Evolutionary conservation across 2,113 vertebrate genomes (phyloP), one percentile per base, ranked within the genome.

Genomic region (Lathamus discolor): DNA sequence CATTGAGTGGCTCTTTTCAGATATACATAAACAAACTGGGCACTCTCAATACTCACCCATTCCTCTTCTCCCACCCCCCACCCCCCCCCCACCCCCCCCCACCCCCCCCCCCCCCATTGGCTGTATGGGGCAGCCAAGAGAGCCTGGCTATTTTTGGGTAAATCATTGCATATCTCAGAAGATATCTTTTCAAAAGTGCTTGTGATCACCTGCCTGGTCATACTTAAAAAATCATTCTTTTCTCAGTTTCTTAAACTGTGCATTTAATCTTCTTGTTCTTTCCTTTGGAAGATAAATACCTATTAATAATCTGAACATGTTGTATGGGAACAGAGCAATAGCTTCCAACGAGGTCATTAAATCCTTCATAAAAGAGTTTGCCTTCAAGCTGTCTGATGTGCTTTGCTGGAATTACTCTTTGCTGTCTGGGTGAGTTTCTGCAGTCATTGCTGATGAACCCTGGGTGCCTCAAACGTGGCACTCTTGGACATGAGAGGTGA

Each of bases 401-500:
- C 35, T 90, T 87, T 82, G 14, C 46, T 82, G 31, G 61, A 28
- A 62, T 59, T 57, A 14, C 62, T 61, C 63, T 86, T 74, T 77
- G 27, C 64, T 81, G 8, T 61, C 33, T 52, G 18, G 25, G 13
- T 49, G 46, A 85, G 39, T 49, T 83, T 80, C 62, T 62, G 49
- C 55, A 73, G 6, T 61, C 64, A 22, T 31, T 93, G n/a, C 69
- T 90, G 37, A 46, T 59, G 55, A 84, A 43, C 48, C n/a, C 81
- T 62, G 27, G 17, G 19, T 83, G 20, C 33, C 64, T 86, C 73
- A 81, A 44, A 62, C 0, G 0, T 49, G 62, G 13, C 0, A 2
- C 23, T 74, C 11, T 81, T 57, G 41, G 54, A 81, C 29, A 9
- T 23, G 39, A 61, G 31, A 63, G 31, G 35, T 28, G 29, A 86